Conservation (phyloP, 2,797 vertebrate genomes). For the Coendou prehensilis region DNA sequence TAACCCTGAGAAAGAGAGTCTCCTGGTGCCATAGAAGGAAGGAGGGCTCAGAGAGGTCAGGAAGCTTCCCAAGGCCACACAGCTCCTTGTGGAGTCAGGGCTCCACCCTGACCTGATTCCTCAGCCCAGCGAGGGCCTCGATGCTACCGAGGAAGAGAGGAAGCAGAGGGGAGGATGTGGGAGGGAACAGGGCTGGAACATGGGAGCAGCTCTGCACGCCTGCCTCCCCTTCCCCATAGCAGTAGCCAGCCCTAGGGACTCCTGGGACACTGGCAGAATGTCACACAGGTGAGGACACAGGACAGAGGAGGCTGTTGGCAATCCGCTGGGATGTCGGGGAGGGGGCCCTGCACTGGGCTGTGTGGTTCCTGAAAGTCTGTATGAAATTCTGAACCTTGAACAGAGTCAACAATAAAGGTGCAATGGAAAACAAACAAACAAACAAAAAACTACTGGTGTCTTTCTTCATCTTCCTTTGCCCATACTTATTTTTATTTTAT, state of each 20-base stretch:
- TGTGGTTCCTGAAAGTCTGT: conserved; percentile 65
- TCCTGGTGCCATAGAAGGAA: background rate
- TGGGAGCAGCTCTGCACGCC: background rate
- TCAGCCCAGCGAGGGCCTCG: background rate
- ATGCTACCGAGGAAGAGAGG: background rate
- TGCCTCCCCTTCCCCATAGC: background rate
- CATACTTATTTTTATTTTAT: background rate
- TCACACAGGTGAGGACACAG: background rate
- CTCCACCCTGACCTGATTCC: background rate
- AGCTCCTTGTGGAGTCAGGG: background rate
- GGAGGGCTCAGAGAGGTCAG: background rate
- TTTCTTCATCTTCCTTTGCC: background rate
- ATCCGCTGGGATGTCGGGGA: fast-evolving
- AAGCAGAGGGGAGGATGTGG: fast-evolving
- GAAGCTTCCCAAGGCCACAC: background rate
- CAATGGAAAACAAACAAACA: conserved; percentile 40
- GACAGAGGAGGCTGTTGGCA: background rate
- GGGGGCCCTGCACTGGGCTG: background rate
- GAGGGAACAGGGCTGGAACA: background rate
- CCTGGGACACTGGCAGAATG: background rate
- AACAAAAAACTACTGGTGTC: fast-evolving
- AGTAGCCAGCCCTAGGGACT: background rate
- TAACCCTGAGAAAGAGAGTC: background rate
- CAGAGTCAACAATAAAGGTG: conserved; percentile 83
- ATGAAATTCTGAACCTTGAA: conserved; percentile 64